Base-by-base conservation (phyloP, 2,888 invertebrate genomes). In the Drosophila merina region DNA sequence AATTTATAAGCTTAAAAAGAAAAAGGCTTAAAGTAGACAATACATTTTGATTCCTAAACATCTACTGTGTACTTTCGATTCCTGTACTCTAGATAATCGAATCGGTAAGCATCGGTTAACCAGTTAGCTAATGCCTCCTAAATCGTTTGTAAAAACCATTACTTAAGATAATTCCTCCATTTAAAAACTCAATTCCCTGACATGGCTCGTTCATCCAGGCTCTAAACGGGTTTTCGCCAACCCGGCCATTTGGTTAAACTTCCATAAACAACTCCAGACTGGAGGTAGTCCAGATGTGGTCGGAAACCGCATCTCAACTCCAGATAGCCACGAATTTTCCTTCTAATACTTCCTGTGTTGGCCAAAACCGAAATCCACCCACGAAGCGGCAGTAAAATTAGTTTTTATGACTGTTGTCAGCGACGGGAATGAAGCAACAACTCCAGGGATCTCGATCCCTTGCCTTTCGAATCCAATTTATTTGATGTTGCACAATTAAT, bases 401-500 rank as follows among this genome's bases (percentile, higher is more conserved):
- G 84, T 79, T 84, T 78, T 77, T 76, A 79, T 78, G 78, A 71
- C 70, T 84, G 75, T 74, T 70, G 72, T 76, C 79, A 60, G 79
- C 79, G 49, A 50, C 63, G 54, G 55, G 47, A 40, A 14, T 50
- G 30, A 12, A 60, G 54, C 64, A 47, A 42, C 64, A 60, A 45
- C 44, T 12, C n/a, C 33, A 12, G 68, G 68, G 31, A 38, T 38
- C 25, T 4, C 20, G 44, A 44, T 25, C 10, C 49, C 73, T 59
- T 68, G 49, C 78, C 76, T 64, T 55, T 75, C 64, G 66, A 84
- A 73, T 87, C 82, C 86, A 82, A 82, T 87, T 82, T 82, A 87
- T 85, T 82, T 76, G 76, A 83, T 86, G 88, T 88, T 83, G 79
- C 88, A 72, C 83, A 88, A 82, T 82, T 82, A 82, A 82, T 82